phyloP scores from a whole-genome alignment of 1,140 invertebrate genomes.

The Zaprionus camerounensis region DNA sequence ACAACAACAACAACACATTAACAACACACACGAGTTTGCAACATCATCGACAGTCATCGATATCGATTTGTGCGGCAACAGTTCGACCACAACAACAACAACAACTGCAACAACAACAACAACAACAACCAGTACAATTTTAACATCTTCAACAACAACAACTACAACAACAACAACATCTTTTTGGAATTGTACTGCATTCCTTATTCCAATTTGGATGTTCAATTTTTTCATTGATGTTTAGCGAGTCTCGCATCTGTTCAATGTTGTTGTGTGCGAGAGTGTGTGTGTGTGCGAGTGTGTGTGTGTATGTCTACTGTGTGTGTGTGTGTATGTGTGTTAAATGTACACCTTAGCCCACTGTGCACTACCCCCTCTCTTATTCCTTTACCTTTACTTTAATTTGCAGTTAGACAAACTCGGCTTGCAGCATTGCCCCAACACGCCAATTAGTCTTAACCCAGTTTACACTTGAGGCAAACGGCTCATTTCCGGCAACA shows the following conservation, averaged over 20 bases:
- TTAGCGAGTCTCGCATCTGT: conserved; percentile 47
- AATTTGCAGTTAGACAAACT: conserved; percentile 58
- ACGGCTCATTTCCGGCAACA: conserved; percentile 75
- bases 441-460: conserved; percentile 83
- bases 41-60: conserved; percentile 42
- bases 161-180: conserved; percentile 47
- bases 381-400: conserved; percentile 44
- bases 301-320: conserved; percentile 2
- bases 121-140: conserved; percentile 36
- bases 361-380: conserved; percentile 10
- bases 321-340: conserved; percentile 23
- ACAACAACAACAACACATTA: conserved; percentile 20
- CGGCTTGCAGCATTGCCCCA: conserved; percentile 55
- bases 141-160: conserved; percentile 27
- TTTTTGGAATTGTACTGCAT: conserved; percentile 72
- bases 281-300: conserved; percentile 5
- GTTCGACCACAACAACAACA: conserved; percentile 31
- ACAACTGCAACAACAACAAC: conserved; percentile 4
- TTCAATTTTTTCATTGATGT: conserved; percentile 50
- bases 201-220: conserved; percentile 65
- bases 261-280: conserved; percentile 39
- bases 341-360: conserved; percentile 35
- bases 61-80: conserved; percentile 55
- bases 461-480: conserved; percentile 80
- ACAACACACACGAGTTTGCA: conserved; percentile 22